These are phyloP conservation scores for Dryococelus australis DNA, from an alignment of 2,888 invertebrate species.

Conservation along the genomic window DNA sequence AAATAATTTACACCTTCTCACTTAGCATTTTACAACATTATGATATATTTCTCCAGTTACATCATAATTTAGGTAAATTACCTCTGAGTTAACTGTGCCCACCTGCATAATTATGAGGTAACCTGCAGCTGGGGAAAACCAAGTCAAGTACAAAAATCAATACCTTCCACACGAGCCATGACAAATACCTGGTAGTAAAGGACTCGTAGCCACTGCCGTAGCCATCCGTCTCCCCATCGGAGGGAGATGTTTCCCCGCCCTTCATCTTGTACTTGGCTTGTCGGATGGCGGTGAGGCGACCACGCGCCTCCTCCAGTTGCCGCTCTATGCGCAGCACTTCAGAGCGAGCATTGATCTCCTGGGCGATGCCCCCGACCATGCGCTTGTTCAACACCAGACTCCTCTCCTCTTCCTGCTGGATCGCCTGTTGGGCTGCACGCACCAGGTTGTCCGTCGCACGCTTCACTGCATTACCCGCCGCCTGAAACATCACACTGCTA, in stretches of 20 bases:
- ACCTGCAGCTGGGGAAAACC: too few species aligned
- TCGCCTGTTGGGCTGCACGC: conserved; percentile 90
- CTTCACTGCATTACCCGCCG: conserved; percentile 96
- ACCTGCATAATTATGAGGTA: too few species aligned
- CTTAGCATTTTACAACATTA: too few species aligned
- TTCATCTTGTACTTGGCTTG: conserved; percentile 89
- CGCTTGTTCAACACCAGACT: conserved; percentile 88
- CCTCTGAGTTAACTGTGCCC: too few species aligned
- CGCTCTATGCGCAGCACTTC: conserved; percentile 94
- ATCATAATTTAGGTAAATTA: too few species aligned
- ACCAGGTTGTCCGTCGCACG: conserved; percentile 97
- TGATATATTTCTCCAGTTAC: too few species aligned
- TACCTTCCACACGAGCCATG: too few species aligned
- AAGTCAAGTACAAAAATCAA: too few species aligned
- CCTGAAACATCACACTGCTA: conserved; percentile 60
- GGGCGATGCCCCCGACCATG: conserved; percentile 97
- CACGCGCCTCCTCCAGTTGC: conserved; percentile 91
- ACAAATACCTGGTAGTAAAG: conserved; percentile 67
- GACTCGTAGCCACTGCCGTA: conserved; percentile 64
- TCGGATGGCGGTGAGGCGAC: conserved; percentile 87
- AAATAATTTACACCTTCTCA: too few species aligned
- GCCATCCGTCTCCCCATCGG: conserved; percentile 66
- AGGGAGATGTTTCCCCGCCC: conserved; percentile 65
- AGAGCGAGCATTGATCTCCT: conserved; percentile 90
- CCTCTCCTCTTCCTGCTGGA: conserved; percentile 90